These are phyloP conservation scores for Drosophila fuyamai DNA, from an alignment of 1,140 invertebrate species.

Conservation along the genomic window DNA sequence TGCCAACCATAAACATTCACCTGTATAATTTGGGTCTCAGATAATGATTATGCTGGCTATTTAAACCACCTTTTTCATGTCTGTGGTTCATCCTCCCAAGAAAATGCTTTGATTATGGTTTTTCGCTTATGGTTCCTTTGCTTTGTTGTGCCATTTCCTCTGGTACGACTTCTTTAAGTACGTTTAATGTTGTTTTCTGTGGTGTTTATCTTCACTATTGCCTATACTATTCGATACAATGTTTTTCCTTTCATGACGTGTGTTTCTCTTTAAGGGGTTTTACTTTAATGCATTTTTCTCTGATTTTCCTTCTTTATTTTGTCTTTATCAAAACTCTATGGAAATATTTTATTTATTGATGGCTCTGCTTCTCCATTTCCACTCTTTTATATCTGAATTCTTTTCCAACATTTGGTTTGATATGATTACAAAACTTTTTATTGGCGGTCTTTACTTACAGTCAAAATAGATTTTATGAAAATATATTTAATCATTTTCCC, in stretches of 20 bases:
- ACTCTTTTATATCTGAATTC: neutral
- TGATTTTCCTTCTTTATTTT: neutral
- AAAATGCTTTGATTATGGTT: slow-evolving; percentile 9
- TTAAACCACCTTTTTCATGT: slow-evolving; percentile 42
- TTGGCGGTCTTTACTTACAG: too few species aligned
- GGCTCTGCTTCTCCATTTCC: neutral
- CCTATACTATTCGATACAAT: slow-evolving; percentile 6
- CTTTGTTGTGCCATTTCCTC: slow-evolving; percentile 1
- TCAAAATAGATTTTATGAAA: neutral
- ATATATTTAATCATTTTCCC: neutral
- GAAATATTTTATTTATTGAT: neutral
- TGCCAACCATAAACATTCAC: neutral
- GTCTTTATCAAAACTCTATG: neutral
- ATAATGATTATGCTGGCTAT: slow-evolving; percentile 19
- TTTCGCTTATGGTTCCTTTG: slow-evolving; percentile 1
- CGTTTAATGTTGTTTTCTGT: slow-evolving; percentile 27
- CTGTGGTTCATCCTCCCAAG: neutral
- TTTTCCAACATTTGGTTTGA: neutral
- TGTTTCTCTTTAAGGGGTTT: neutral
- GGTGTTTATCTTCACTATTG: slow-evolving; percentile 23
- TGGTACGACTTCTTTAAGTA: slow-evolving; percentile 5
- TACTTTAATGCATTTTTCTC: neutral
- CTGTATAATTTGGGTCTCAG: neutral
- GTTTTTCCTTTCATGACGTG: neutral
- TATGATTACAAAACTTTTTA: neutral